Evolutionary conservation across 1,140 invertebrate genomes (phyloP).

Genomic region (Drosophila burlai): DNA sequence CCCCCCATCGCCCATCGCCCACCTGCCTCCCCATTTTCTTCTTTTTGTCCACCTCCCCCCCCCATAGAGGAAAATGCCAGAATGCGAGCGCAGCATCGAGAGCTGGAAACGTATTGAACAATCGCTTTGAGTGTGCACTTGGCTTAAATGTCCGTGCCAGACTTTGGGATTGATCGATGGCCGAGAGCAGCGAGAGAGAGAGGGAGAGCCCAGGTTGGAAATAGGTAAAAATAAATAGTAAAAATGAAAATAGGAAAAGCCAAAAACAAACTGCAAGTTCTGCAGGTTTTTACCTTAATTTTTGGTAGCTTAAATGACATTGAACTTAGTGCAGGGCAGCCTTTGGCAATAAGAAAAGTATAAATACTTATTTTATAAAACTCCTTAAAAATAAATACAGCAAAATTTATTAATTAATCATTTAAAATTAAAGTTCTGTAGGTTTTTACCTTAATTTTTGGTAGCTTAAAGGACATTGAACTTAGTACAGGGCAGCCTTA

Average conservation of each 20-base stretch:
- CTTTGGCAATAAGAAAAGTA: no score
- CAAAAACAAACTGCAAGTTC: slow-evolving; percentile 5
- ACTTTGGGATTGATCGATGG: slow-evolving; percentile 35
- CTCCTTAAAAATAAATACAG: no score
- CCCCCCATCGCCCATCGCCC: not conserved
- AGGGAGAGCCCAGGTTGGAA: not conserved
- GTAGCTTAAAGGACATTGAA: no score
- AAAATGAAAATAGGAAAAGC: not conserved
- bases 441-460: no score
- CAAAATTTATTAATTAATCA: no score
- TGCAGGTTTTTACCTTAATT: not conserved
- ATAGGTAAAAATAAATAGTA: not conserved
- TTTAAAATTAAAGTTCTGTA: no score
- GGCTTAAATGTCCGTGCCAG: slow-evolving; percentile 36
- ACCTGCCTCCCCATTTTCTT: not conserved
- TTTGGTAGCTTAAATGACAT: not conserved
- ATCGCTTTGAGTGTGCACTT: slow-evolving; percentile 34
- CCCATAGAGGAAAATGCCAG: slow-evolving; percentile 6
- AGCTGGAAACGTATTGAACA: slow-evolving; percentile 32
- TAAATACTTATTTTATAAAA: no score
- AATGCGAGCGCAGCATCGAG: slow-evolving; percentile 4
- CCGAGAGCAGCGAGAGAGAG: not conserved
- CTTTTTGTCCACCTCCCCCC: not conserved
- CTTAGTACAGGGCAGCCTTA: no score
- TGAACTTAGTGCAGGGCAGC: not conserved